Evolutionary conservation across 2,113 vertebrate genomes (phyloP), one percentile per base, ranked within the genome.

Genomic region (Saguinus midas): DNA sequence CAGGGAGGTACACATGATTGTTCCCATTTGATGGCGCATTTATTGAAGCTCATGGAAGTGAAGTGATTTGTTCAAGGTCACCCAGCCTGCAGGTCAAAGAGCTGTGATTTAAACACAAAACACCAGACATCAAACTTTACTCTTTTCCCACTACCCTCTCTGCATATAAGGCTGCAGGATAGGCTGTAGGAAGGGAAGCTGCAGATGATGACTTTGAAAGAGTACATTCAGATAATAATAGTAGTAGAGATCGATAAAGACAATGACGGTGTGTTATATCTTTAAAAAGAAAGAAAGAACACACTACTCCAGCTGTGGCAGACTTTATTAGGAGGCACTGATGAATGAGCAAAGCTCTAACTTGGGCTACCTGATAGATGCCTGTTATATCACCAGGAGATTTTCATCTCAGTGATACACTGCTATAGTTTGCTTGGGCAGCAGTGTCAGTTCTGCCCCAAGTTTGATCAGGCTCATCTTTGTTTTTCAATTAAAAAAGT

Each of bases 261-360:
- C 75, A 80, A 79, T 43, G 96, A 93, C 78, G 40, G 48, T 52
- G 29, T 40, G 88, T 93, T 89, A 61, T 80, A 91, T 83, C 82
- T 95, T 79, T 82, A 91, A 45, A 57, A 88, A 73, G 37, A 82
- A 93, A 87, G n/a, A 45, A 91, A 83, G 57, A 76, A 80, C 27
- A 76, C 35, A 32, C 18, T 17, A 12, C 37, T 21, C 73, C n/a
- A 55, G 84, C 88, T 84, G 86, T 7, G 0, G 25, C 64, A 16
- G 87, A 81, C 90, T 96, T 95, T 95, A 97, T 97, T 94, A 92
- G 80, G 90, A 91, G 75, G 13, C 48, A 81, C 80, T 96, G 92
- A 96, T 92, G 45, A 96, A 97, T 35, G 96, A 93, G 87, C 68
- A 25, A 29, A 94, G 64, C 50, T 8, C 61, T 18, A 7, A 37